Base-by-base conservation (phyloP, 2,113 vertebrate species). In the Caloenas nicobarica region DNA sequence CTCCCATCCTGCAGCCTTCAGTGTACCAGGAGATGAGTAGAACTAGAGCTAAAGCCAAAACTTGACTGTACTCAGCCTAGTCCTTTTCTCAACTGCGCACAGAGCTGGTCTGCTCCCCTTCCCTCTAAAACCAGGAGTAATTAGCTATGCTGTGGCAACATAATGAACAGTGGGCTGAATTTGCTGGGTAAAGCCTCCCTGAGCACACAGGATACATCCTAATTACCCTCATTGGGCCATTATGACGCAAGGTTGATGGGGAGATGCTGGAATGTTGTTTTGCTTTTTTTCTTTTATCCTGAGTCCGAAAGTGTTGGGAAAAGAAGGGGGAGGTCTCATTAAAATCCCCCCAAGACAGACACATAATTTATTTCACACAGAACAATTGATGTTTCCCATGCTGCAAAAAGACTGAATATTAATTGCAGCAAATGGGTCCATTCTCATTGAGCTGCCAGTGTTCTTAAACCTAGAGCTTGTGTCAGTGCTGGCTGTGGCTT, bases 211-310 rank as follows among this genome's bases (percentile, higher is more conserved):
- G 74, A 96, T 81, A 95, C 90, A 89, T 89, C 81, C 65, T 96
- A 86, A 96, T 97, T 96, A 95, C 68, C 69, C 54, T 96, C 89
- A 94, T 74, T 91, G 82, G 85, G 72, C 64, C 76, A 95, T 95
- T 97, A 87, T 2, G 3, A 89, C 92, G 93, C 86, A 95, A 70
- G 62, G 28, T 72, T 88, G 85, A 84, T 80, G 57, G 57, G 50
- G 81, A 96, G 86, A 86, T 81, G 79, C 77, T 88, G 94, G 94
- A 95, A 96, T 91, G 82, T 60, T 69, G 64, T 73, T 84, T 92
- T 80, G 15, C 42, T 48, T 88, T 89, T 69, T 72, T 16, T 7
- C 24, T 92, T 89, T 88, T 51, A 87, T 53, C 29, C 84, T 6
- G 40, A 92, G 89, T 21, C 94, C 93, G 71, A 81, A 54, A 51